Evolutionary conservation across 2,888 invertebrate genomes (phyloP).

Genomic region (Drosophila maculinotata): DNA sequence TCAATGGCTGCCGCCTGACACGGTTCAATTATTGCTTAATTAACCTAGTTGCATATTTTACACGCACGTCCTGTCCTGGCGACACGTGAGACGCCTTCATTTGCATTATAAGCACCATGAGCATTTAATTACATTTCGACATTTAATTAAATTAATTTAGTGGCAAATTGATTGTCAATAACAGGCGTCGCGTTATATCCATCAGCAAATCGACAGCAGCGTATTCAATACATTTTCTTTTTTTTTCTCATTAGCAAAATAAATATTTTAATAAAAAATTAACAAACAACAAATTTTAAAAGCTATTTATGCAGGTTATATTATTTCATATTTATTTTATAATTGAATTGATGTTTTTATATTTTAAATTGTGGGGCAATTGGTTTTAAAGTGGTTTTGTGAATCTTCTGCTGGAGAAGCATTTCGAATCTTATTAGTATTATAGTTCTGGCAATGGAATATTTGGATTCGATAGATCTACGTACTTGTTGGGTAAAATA

Average conservation of each 20-base stretch:
- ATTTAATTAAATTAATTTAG: conserved; percentile 81
- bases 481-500: no score
- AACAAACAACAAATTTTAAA: conserved; percentile 23
- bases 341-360: no score
- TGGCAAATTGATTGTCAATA: conserved; percentile 71
- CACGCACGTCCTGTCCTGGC: conserved; percentile 45
- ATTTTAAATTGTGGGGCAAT: no score
- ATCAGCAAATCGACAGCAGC: conserved; percentile 20
- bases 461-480: no score
- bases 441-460: no score
- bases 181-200: conserved; percentile 38
- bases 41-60: conserved; percentile 79
- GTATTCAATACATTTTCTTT: conserved; percentile 5
- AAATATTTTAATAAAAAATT: conserved; percentile 17
- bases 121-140: conserved; percentile 79
- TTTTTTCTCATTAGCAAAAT: background rate
- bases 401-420: no score
- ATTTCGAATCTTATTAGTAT: no score
- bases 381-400: no score
- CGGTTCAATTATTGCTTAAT: conserved; percentile 76
- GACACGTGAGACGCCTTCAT: conserved; percentile 65
- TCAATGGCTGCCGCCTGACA: conserved; percentile 30
- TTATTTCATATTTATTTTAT: no score
- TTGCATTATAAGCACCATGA: conserved; percentile 67
- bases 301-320: no score